phyloP scores from a whole-genome alignment of 2,797 vertebrate species.

The Darevskia nairensis region DNA sequence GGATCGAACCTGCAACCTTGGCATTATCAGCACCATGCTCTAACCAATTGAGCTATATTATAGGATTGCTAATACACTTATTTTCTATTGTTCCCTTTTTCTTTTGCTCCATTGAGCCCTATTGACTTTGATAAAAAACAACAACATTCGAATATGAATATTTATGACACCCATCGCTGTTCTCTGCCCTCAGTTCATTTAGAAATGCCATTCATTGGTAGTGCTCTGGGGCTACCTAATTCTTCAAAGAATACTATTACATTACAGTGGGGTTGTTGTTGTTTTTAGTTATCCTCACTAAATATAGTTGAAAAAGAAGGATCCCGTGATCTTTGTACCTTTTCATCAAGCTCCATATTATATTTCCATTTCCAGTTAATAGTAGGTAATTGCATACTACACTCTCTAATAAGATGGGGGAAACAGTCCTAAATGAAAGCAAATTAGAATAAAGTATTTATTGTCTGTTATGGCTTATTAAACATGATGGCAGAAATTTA shows the following conservation, averaged over 20 bases:
- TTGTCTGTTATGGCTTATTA: background rate
- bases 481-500: background rate
- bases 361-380: background rate
- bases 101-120: background rate
- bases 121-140: background rate
- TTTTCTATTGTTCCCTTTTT: background rate
- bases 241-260: background rate
- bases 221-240: background rate
- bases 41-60: no score
- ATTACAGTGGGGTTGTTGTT: no score
- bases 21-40: no score
- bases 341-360: conserved; percentile 38
- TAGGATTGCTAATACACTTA: no score
- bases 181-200: background rate
- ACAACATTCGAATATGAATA: background rate
- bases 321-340: conserved; percentile 42
- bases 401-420: conserved; percentile 8
- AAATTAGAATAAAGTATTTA: background rate
- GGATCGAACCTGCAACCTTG: no score
- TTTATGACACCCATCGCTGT: background rate
- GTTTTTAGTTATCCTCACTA: background rate
- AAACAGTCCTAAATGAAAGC: background rate
- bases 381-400: background rate
- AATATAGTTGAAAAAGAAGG: conserved; percentile 25
- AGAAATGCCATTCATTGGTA: background rate